Evolutionary conservation across 2,888 invertebrate genomes (phyloP).

Genomic region (Aleiodes alternator): DNA sequence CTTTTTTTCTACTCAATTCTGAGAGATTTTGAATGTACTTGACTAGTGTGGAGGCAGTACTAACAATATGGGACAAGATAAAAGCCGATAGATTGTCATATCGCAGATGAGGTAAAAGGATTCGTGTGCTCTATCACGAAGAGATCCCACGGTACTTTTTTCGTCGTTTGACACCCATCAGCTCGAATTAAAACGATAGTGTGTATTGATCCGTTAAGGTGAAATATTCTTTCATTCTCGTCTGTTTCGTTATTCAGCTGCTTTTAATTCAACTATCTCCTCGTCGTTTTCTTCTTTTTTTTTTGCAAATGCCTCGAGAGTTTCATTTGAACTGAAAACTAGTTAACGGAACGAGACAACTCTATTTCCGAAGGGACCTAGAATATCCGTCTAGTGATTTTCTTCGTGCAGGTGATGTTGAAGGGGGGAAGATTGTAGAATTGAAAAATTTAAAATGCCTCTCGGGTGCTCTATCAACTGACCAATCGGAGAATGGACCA

Average conservation of each 20-base stretch:
- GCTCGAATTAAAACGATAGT: slow-evolving; percentile 21
- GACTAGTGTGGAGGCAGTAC: background rate
- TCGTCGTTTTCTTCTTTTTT: background rate
- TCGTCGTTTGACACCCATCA: background rate
- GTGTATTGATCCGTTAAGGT: slow-evolving; percentile 23
- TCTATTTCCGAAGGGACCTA: slow-evolving; percentile 25
- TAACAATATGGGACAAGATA: slow-evolving; percentile 26
- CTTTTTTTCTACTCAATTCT: background rate
- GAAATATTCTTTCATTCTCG: background rate
- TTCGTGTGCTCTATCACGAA: slow-evolving; percentile 27
- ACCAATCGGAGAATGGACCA: slow-evolving; percentile 1
- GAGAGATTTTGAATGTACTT: background rate
- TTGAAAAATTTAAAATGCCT: background rate
- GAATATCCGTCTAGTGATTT: slow-evolving; percentile 12
- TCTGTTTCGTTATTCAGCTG: background rate
- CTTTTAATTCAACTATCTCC: background rate
- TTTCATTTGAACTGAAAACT: slow-evolving; percentile 26
- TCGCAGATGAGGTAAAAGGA: slow-evolving; percentile 7
- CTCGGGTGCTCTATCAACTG: background rate
- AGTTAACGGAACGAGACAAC: slow-evolving; percentile 21
- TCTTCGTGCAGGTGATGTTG: slow-evolving; percentile 17
- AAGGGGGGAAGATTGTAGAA: background rate
- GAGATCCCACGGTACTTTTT: background rate
- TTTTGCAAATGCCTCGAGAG: background rate
- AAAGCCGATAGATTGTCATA: slow-evolving; percentile 8